Evolutionary conservation across 2,113 vertebrate species (phyloP), one percentile per base, ranked within the genome.

Genomic region (Aegotheles bennettii): DNA sequence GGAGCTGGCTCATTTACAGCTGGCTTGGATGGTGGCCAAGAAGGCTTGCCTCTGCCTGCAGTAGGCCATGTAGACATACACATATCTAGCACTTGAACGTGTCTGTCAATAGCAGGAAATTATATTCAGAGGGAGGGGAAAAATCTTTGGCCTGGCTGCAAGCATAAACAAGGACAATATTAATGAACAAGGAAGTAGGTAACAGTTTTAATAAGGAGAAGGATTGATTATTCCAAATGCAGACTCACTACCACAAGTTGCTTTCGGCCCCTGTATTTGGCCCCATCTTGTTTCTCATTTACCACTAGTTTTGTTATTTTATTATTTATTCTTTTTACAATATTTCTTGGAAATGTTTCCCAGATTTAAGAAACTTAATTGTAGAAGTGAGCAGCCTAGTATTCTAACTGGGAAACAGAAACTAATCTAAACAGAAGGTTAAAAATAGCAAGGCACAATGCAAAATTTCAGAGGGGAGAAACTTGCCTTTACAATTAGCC

Each of bases 1-100:
- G 91, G 89, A 96, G 95, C 95, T 96, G 96, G 96, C 96, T 96
- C 93, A 68, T 96, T 97, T 96, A 95, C 95, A 95, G 89, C 93
- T 96, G 95, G 80, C 91, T 93, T 97, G 96, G 95, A 74, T 74
- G 69, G 76, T 77, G 89, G 94, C 96, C 96, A 94, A 11, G 89
- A 86, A 93, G 93, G 80, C 84, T 97, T 7, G 89, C 93, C 95
- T 81, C 73, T 87, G 95, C 94, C 93, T 97, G 95, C 86, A 81
- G 64, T 94, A 1, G 91, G 86, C 93, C 79, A 84, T 90, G 93
- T 68, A 84, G 92, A 92, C 68, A 13, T 81, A 53, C 56, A 42
- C 71, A 42, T 20, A 91, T 89, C 64, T 89, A 84, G 86, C 85
- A 92, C 76, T 89, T 87, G 90, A 95, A 94, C 4, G 8, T 91